These are phyloP conservation scores for Teleogryllus occipitalis DNA, from an alignment of 1,140 invertebrate genomes.

Conservation along the genomic window DNA sequence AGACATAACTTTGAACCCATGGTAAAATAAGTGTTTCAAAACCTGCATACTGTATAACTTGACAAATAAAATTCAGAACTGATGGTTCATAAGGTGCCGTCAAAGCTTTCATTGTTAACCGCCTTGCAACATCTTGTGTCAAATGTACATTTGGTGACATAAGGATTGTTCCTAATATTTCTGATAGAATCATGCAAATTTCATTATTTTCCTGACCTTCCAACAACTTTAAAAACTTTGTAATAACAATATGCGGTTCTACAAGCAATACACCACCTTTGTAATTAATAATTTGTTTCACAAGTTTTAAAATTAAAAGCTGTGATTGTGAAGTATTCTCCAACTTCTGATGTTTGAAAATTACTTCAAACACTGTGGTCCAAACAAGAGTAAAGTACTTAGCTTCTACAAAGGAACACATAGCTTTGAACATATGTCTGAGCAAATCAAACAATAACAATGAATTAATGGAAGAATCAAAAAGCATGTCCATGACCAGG, in stretches of 20 bases:
- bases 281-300: slow-evolving; percentile 50
- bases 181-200: slow-evolving; percentile 35
- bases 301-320: slow-evolving; percentile 37
- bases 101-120: slow-evolving; percentile 53
- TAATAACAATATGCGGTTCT: slow-evolving; percentile 46
- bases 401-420: slow-evolving; percentile 45
- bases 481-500: slow-evolving; percentile 50
- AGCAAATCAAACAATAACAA: slow-evolving; percentile 53
- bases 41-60: slow-evolving; percentile 52
- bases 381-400: slow-evolving; percentile 54
- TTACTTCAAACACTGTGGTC: slow-evolving; percentile 35
- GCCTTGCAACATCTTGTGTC: slow-evolving; percentile 57
- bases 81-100: slow-evolving; percentile 43
- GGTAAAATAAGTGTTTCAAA: slow-evolving; percentile 69
- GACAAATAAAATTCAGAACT: slow-evolving; percentile 52
- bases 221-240: slow-evolving; percentile 40
- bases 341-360: slow-evolving; percentile 15
- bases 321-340: slow-evolving; percentile 22
- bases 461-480: slow-evolving; percentile 42
- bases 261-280: slow-evolving; percentile 53
- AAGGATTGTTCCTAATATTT: slow-evolving; percentile 48
- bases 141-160: slow-evolving; percentile 49
- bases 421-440: slow-evolving; percentile 47
- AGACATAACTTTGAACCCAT: slow-evolving; percentile 52
- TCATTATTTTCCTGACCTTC: slow-evolving; percentile 31